Conservation (phyloP, 2,888 invertebrate genomes). For the Diloba caeruleocephala region DNA sequence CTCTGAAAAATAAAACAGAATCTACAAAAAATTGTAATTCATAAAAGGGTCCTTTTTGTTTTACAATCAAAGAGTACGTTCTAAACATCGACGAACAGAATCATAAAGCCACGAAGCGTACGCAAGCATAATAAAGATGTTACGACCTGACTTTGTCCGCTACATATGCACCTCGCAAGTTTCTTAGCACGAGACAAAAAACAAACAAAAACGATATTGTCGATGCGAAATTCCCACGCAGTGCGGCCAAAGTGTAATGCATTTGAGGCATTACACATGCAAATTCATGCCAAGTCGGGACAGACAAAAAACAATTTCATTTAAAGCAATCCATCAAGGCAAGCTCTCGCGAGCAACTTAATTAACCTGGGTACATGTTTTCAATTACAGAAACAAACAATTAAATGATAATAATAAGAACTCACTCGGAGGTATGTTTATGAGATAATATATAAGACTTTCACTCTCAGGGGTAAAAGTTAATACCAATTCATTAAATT, state of each 20-base stretch:
- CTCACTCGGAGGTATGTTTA: constrained; percentile 37
- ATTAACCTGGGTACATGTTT: constrained; percentile 76
- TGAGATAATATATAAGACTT: constrained; percentile 43
- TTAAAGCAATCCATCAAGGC: constrained; percentile 81
- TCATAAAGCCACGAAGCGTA: constrained; percentile 33
- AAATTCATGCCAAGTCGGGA: constrained; percentile 77
- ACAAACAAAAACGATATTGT: constrained; percentile 64
- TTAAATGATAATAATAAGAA: constrained; percentile 59
- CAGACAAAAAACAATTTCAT: constrained; percentile 73
- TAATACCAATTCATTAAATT: constrained; percentile 2
- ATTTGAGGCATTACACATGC: constrained; percentile 81
- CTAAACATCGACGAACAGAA: constrained; percentile 15
- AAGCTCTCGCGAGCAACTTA: constrained; percentile 78
- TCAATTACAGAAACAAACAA: constrained; percentile 86
- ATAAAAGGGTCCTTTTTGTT: constrained; percentile 12
- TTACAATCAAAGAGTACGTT: constrained; percentile 24
- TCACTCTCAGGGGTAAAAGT: constrained; percentile 4
- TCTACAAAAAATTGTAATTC: constrained; percentile 12
- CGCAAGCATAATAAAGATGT: constrained; percentile 55
- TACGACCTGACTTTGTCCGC: constrained; percentile 52
- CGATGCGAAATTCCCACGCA: constrained; percentile 77
- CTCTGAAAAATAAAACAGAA: background rate
- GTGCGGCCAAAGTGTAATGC: constrained; percentile 71
- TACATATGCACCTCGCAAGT: constrained; percentile 56
- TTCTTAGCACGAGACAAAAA: constrained; percentile 79